phyloP scores from a whole-genome alignment of 2,888 invertebrate genomes.

The Oligia latruncula region DNA sequence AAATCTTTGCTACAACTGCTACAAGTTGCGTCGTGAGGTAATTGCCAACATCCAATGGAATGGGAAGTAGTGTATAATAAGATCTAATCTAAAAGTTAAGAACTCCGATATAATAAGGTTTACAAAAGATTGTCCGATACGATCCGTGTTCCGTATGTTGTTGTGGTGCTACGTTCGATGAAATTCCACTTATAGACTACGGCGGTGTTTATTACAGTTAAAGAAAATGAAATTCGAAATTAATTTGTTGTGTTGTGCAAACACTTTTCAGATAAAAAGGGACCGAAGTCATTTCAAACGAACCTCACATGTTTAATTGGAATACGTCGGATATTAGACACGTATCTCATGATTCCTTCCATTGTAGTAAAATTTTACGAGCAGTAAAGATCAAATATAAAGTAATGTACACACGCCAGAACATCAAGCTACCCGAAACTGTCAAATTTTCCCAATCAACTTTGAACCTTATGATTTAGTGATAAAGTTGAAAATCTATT shows the following conservation, averaged over 20 bases:
- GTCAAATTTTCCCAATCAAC: too few species aligned
- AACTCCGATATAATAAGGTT: conserved; percentile 24
- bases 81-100: conserved; percentile 50
- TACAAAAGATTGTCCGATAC: conserved; percentile 26
- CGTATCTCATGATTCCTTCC: conserved; percentile 43
- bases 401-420: conserved; percentile 26
- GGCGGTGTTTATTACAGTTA: conserved; percentile 16
- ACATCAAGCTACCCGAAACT: too few species aligned
- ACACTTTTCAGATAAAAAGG: conserved; percentile 5
- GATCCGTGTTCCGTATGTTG: background rate
- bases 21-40: conserved; percentile 35
- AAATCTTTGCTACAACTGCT: conserved; percentile 45
- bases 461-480: too few species aligned
- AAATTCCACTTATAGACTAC: conserved; percentile 13
- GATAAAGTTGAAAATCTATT: too few species aligned
- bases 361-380: conserved; percentile 65
- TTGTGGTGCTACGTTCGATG: background rate
- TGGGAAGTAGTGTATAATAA: conserved; percentile 37
- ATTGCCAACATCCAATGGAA: conserved; percentile 50
- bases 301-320: conserved; percentile 34
- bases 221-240: conserved; percentile 6
- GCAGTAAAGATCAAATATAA: conserved; percentile 60
- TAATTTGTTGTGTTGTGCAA: background rate
- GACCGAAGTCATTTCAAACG: conserved; percentile 9
- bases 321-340: conserved; percentile 29